Percentiles rank a stretch among this genome's conserved stretches.
Evolutionary conservation across 2,888 invertebrate species (phyloP).

Genomic region (Monoplex corrugatus): DNA sequence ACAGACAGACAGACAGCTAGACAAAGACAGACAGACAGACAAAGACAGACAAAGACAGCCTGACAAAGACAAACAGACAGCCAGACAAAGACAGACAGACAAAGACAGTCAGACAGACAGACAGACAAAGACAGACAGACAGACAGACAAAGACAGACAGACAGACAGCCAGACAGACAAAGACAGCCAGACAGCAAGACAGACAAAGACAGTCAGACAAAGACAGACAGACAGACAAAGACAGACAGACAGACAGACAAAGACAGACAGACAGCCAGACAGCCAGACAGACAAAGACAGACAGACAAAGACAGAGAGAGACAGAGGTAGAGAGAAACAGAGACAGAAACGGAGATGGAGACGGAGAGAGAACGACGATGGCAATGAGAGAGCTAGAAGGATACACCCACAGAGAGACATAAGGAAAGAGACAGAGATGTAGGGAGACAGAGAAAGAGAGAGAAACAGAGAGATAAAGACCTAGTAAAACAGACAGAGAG

Average conservation of each 20-base stretch:
- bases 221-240: background rate
- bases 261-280: background rate
- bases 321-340: background rate
- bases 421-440: conserved; percentile 40
- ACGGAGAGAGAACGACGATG: background rate
- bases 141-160: background rate
- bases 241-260: background rate
- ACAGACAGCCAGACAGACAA: background rate
- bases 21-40: conserved; percentile 23
- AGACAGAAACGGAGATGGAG: background rate
- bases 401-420: conserved; percentile 22
- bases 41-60: too few relatives aligned
- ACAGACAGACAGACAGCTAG: too few relatives aligned
- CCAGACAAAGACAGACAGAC: too few relatives aligned
- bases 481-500: background rate
- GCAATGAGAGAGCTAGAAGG: background rate
- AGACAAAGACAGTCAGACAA: conserved; percentile 21
- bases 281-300: background rate
- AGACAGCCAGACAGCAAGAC: background rate
- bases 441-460: conserved; percentile 44
- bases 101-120: too few relatives aligned
- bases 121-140: too few relatives aligned
- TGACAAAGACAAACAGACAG: too few relatives aligned
- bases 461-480: conserved; percentile 43
- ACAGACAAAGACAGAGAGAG: background rate